A percentile compares a stretch with the other conserved stretches of the same genome.
Evolutionary conservation across 1,140 invertebrate species (phyloP).

Genomic region (Lerema accius): DNA sequence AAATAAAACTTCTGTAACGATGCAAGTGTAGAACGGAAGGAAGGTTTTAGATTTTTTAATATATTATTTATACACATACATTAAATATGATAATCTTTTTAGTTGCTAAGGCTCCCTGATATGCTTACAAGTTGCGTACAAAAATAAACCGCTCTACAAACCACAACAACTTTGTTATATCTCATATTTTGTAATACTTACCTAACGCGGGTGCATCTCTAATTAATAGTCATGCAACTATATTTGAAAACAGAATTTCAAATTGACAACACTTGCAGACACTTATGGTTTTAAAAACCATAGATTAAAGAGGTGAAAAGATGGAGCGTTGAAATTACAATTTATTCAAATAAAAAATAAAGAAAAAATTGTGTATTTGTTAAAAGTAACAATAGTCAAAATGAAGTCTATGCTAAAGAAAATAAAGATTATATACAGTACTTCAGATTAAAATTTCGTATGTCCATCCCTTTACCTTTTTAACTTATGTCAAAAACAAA

Average conservation of each 20-base stretch:
- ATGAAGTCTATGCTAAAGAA: no score
- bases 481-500: neutral
- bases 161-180: slow-evolving; percentile 64
- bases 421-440: no score
- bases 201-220: slow-evolving; percentile 5
- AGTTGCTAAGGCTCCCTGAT: slow-evolving; percentile 73
- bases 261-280: no score
- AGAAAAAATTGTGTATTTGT: neutral
- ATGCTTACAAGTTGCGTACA: slow-evolving; percentile 72
- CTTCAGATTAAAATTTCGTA: no score
- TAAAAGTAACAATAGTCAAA: no score
- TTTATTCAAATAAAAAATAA: no score
- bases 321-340: slow-evolving; percentile 2
- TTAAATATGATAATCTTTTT: slow-evolving; percentile 28
- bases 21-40: slow-evolving; percentile 24
- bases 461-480: neutral
- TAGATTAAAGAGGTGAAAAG: neutral
- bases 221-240: slow-evolving; percentile 15
- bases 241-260: neutral
- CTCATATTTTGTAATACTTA: slow-evolving; percentile 33
- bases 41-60: slow-evolving; percentile 46
- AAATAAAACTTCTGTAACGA: no score
- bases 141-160: slow-evolving; percentile 76
- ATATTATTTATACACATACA: slow-evolving; percentile 33
- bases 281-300: neutral